Base-by-base conservation (phyloP, 2,113 vertebrate species). In the Ploceus nigricollis region DNA sequence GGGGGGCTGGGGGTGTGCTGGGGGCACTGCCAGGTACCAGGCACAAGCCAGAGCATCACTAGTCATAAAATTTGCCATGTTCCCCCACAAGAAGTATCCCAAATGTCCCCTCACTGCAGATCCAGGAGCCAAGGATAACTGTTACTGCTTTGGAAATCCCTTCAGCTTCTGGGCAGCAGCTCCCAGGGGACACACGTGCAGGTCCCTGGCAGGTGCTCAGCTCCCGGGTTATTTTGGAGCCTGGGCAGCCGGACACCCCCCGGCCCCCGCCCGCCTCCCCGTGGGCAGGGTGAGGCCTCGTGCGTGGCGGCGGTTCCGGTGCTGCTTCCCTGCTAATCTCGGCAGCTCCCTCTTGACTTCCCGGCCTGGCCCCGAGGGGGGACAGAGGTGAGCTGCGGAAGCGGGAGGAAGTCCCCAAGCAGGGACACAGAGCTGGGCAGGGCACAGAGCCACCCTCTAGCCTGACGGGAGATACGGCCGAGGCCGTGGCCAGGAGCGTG, bases 251-350 rank as follows among this genome's bases (percentile, higher is more conserved):
- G 1, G 53, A 71, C 17, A 24, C 18, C 11, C 33, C 37, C 50
- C 45, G 11, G 4, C 16, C 14, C 31, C 56, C 40, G 1, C 13
- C 35, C 0, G 7, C 77, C 72, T 58, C 82, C 63, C 89, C 2
- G 2, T 44, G 87, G 63, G 92, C 87, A 93, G 71, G 90, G 87
- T 33, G 83, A 89, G 92, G 80, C 73, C 89, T 86, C 21, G 3
- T 27, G 63, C 3, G 10, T 8, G 71, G 92, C n/a, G 1, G 58
- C 1, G 5, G 57, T 50, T 63, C 75, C 8, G 24, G 68, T 9
- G 75, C 64, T 1, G 11, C 61, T 87, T 94, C 85, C 86, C 82
- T 51, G 51, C 82, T 78, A 76, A 93, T 48, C 86, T 8, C 0
- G 50, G 58, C 61, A 89, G 92, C 60, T 91, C 56, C 69, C 25